phyloP scores from a whole-genome alignment of 2,888 invertebrate species.

The Cyclophora punctaria region DNA sequence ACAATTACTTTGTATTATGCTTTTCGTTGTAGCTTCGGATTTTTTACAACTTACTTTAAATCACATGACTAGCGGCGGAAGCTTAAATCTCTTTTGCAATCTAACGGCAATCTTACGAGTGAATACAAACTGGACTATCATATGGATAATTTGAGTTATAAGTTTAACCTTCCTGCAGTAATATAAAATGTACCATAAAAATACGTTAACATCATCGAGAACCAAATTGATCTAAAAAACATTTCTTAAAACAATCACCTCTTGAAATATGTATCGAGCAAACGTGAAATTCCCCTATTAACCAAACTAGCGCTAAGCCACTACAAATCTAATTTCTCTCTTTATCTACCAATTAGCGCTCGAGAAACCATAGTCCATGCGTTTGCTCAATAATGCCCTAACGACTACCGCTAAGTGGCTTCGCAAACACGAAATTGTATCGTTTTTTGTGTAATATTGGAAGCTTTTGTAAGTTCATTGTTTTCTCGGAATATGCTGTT shows the following conservation, averaged over 20 bases:
- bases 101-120: too few relatives aligned
- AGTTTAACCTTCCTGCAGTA: too few relatives aligned
- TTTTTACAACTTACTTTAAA: too few relatives aligned
- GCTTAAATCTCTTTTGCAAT: too few relatives aligned
- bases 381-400: constrained; percentile 40
- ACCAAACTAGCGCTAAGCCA: constrained; percentile 31
- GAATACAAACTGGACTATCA: too few relatives aligned
- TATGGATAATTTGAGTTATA: too few relatives aligned
- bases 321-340: constrained; percentile 46
- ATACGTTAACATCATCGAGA: too few relatives aligned
- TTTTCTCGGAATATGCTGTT: constrained; percentile 32
- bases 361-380: constrained; percentile 32
- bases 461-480: constrained; percentile 38
- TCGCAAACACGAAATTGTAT: constrained; percentile 43
- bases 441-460: constrained; percentile 50
- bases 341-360: constrained; percentile 56
- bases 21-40: too few relatives aligned
- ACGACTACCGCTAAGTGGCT: constrained; percentile 34
- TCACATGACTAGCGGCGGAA: too few relatives aligned
- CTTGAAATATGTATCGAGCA: constrained; percentile 15
- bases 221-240: not conserved
- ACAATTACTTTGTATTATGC: too few relatives aligned
- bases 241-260: not conserved
- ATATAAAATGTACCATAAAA: too few relatives aligned
- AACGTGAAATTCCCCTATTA: constrained; percentile 22